Conservation (phyloP, 2,888 invertebrate species). For the Eristalis pertinax region DNA sequence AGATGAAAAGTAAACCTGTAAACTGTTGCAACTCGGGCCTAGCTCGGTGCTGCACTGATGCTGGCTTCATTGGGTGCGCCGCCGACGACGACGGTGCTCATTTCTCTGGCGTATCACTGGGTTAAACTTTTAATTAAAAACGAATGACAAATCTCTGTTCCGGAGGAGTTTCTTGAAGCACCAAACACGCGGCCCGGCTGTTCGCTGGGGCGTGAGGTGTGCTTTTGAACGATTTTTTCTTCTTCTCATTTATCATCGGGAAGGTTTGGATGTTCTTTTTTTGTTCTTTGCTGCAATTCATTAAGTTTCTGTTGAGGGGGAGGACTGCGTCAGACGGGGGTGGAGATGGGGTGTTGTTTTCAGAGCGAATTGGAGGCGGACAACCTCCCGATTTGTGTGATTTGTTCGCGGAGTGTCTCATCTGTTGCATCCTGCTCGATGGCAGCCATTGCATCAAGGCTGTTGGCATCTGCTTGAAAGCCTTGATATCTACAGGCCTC, state of each 20-base stretch:
- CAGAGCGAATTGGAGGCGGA: no score
- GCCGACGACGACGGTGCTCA: neutral
- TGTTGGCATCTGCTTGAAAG: no score
- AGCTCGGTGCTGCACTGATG: neutral
- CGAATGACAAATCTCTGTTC: constrained; percentile 70
- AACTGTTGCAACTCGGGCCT: constrained; percentile 57
- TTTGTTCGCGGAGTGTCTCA: no score
- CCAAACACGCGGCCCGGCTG: constrained; percentile 20
- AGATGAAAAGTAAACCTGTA: constrained; percentile 68
- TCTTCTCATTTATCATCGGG: constrained; percentile 18
- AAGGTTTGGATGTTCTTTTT: neutral
- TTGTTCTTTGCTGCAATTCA: constrained; percentile 3
- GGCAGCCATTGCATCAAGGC: no score
- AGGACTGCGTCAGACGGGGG: no score
- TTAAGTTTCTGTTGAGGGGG: constrained; percentile 13
- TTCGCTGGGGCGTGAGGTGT: neutral
- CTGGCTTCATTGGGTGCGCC: neutral
- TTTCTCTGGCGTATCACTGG: constrained; percentile 51
- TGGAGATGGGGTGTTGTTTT: neutral
- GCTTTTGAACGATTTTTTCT: constrained; percentile 2
- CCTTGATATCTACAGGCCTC: no score
- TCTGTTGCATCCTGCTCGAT: no score
- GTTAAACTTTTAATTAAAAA: constrained; percentile 72
- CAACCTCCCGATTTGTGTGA: no score
- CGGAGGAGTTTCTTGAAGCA: constrained; percentile 52